Base-by-base conservation (phyloP, 2,113 vertebrate genomes). In the Elanoides forficatus region DNA sequence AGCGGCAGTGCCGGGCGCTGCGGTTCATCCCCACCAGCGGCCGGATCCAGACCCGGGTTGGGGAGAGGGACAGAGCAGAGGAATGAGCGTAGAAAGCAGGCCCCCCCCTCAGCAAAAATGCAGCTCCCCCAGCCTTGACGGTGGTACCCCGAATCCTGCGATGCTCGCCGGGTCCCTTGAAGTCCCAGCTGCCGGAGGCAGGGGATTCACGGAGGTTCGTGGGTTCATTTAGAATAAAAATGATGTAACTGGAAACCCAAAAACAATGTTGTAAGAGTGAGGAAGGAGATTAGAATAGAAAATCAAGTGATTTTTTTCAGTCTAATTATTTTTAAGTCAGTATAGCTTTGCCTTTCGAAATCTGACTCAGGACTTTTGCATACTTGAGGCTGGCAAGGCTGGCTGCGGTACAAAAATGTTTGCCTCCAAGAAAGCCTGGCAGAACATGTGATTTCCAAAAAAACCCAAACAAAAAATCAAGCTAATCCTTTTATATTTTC, bases 331-430 rank as follows among this genome's bases (percentile, higher is more conserved):
- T 82, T 38, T 20, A 27, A 67, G 86, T 50, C n/a, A 15, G 45
- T 66, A 21, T 93, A 23, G 0, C 84, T 94, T 89, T 56, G 73
- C 81, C 56, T 75, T 82, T 79, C 0, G 2, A 94, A 91, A 72
- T 48, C 93, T 95, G 94, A 96, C 93, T 97, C 93, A 93, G 90
- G 96, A 42, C 53, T 95, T 94, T 65, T 62, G 74, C 81, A 70
- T 75, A 36, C 89, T 87, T 29, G 93, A 81, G 94, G 89, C 90
- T 93, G 95, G 96, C 91, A 91, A 32, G 76, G 94, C 70, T 96
- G 97, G 96, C 91, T 22, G 70, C 1, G 1, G 47, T 20, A 92
- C 90, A 90, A 84, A 55, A 93, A 81, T 42, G 11, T 63, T 89
- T 65, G 72, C 72, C 90, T 97, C 87, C 58, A 42, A 85, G 93